Base-by-base conservation (phyloP, 2,888 invertebrate genomes). In the Apotomis betuletana region DNA sequence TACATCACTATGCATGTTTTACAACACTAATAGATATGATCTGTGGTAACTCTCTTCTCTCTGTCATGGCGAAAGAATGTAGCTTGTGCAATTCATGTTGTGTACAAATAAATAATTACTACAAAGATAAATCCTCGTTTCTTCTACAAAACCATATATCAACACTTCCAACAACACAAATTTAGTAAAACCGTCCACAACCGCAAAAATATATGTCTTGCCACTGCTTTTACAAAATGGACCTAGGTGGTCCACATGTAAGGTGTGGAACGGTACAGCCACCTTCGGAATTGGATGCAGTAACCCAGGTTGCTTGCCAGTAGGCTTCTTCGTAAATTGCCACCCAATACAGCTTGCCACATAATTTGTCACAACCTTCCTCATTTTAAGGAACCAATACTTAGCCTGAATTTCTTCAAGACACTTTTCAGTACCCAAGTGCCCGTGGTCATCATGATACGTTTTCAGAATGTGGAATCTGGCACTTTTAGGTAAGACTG, bases 161-260 rank as follows among this genome's bases (percentile, higher is more conserved):
- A n/a, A n/a, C n/a, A n/a, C 67, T 15, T 74, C 70, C 36, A 74
- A 5, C 70, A 65, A 69, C 4, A 71, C 51, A 13, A 68, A 70
- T 36, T 63, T 74, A 0, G 70, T 74, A 36, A 68, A 70, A 2
- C 54, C 70, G 60, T 74, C 70, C 2, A 74, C 51, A 10, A 68
- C 51, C 8, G 61, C 70, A 13, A 70, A 64, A 44, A 67, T 59
- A 51, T 70, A 74, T 0, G 41, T 63, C 49, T 74, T 74, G 5
- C 74, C 70, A 54, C 12, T 62, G 51, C 67, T 74, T 9, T 70
- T 74, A 38, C 57, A 60, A 52, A 69, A 73, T 36, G 65, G 67
- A 6, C 65, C 65, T 9, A 73, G 12, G 36, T 72, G 72, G 6
- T 72, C 64, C 6, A 64, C 9, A 13, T 64, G 64, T 10, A 64